Evolutionary conservation across 1,140 invertebrate genomes (phyloP).

Genomic region (Stegodyphus mimosarum): DNA sequence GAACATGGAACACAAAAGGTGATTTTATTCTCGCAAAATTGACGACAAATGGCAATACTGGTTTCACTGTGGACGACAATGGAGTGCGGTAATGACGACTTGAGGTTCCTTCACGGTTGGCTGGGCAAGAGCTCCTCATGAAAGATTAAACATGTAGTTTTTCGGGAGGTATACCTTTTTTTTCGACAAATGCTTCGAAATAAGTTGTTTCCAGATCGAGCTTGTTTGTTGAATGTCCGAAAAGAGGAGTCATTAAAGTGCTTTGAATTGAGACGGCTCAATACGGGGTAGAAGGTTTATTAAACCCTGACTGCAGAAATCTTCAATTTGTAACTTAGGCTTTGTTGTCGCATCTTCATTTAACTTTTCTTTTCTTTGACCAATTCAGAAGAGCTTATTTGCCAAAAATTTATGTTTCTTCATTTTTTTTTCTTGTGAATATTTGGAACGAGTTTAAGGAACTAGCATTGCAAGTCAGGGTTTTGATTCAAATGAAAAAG

Average conservation of each 20-base stretch:
- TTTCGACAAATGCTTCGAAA: constrained; percentile 9
- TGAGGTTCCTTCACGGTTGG: constrained; percentile 20
- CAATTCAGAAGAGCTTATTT: too few relatives aligned
- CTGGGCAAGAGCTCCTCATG: constrained; percentile 8
- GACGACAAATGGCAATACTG: constrained; percentile 18
- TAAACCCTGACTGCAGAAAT: too few relatives aligned
- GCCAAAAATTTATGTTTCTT: too few relatives aligned
- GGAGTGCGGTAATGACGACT: constrained; percentile 16
- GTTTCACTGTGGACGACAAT: constrained; percentile 1
- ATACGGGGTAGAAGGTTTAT: background rate
- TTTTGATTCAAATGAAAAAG: too few relatives aligned
- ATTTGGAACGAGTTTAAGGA: too few relatives aligned
- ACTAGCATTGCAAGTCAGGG: too few relatives aligned
- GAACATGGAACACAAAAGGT: constrained; percentile 29
- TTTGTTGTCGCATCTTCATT: too few relatives aligned
- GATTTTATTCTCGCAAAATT: constrained; percentile 19
- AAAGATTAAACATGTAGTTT: constrained; percentile 41
- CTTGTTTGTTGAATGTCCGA: constrained; percentile 4
- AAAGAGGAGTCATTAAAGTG: background rate
- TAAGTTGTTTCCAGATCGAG: constrained; percentile 10
- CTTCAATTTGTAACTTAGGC: too few relatives aligned
- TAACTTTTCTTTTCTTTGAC: too few relatives aligned
- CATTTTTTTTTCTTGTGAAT: too few relatives aligned
- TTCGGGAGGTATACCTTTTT: constrained; percentile 11
- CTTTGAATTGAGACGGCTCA: background rate